These are phyloP conservation scores for Rallus limicola DNA, from an alignment of 2,113 vertebrate genomes.

Conservation along the genomic window DNA sequence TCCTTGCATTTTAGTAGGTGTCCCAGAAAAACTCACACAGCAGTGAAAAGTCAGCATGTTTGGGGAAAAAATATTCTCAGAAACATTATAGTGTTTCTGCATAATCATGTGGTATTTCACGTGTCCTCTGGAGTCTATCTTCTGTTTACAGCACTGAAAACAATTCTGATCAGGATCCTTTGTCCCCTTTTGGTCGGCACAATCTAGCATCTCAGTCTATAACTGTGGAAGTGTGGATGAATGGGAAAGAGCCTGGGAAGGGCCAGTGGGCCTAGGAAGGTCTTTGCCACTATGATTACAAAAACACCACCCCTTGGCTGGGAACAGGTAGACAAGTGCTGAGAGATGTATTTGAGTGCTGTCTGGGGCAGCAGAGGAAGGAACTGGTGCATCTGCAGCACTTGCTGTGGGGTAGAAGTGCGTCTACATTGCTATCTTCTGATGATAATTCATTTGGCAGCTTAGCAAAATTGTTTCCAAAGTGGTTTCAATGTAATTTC, in stretches of 20 bases:
- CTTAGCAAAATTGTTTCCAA: slow-evolving; percentile 23
- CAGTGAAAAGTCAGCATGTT: neutral
- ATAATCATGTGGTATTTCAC: neutral
- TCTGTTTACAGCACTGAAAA: neutral
- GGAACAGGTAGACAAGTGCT: neutral
- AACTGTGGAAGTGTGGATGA: neutral
- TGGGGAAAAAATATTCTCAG: neutral
- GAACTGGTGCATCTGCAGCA: neutral
- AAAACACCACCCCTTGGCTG: accelerated
- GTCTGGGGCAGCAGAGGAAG: neutral
- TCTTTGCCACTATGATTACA: neutral
- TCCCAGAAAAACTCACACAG: neutral
- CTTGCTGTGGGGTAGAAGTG: neutral
- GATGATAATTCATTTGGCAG: neutral
- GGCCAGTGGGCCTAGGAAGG: neutral
- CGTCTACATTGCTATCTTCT: neutral
- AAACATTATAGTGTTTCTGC: neutral
- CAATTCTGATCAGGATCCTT: neutral
- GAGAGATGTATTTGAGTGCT: neutral
- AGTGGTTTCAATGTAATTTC: neutral
- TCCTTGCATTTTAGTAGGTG: neutral
- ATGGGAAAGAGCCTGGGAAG: neutral
- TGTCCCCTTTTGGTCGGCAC: neutral
- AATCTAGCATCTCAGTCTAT: neutral
- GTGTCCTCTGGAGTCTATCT: neutral